Percentiles rank a stretch among this genome's conserved stretches.
Conservation (phyloP, 2,113 vertebrate species). For the Leptosomus discolor region DNA sequence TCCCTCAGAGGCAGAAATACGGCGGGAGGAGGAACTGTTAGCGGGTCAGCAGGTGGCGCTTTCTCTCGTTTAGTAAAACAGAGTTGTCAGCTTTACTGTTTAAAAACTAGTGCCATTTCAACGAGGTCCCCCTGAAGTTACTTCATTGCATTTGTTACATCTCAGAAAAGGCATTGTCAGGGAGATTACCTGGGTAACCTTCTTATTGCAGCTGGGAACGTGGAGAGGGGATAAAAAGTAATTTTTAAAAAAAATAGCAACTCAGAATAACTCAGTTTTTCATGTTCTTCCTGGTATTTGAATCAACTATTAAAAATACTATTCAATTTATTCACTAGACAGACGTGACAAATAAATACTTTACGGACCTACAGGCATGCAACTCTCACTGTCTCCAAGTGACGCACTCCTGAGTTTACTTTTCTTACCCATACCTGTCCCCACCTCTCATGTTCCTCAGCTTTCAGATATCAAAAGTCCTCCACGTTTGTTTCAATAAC, state of each 20-base stretch:
- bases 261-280: background rate
- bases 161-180: background rate
- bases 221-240: fast-evolving
- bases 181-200: background rate
- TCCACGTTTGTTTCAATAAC: background rate
- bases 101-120: background rate
- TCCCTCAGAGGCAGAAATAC: fast-evolving
- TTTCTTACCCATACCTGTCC: background rate
- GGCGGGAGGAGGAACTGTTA: background rate
- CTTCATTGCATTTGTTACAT: fast-evolving
- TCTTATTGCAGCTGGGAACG: background rate
- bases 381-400: background rate
- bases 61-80: background rate
- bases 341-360: background rate
- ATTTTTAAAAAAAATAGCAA: background rate
- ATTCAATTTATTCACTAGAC: background rate
- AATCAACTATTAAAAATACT: background rate
- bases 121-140: too few species aligned
- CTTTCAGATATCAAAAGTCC: background rate
- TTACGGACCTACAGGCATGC: background rate
- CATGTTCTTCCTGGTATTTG: background rate
- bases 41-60: background rate
- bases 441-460: background rate
- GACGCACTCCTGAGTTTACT: background rate
- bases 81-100: too few species aligned